phyloP scores from a whole-genome alignment of 2,113 vertebrate species.

The Azemiops feae region DNA sequence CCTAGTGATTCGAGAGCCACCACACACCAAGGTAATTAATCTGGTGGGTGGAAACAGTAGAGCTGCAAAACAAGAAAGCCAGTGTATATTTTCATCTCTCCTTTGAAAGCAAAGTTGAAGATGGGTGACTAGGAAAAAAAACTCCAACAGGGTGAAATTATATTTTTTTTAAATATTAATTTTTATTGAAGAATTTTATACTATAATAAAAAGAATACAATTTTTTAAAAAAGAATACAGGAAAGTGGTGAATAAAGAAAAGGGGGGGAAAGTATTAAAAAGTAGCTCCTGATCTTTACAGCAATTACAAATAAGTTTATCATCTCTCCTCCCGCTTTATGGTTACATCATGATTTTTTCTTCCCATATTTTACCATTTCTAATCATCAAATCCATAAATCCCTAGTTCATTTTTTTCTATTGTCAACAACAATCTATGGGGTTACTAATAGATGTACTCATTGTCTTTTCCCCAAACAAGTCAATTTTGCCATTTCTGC shows the following conservation, averaged over 20 bases:
- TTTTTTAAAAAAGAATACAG: background rate
- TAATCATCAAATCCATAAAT: background rate
- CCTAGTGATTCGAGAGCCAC: conserved; percentile 1
- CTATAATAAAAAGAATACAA: background rate
- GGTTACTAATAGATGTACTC: background rate
- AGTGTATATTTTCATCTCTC: conserved; percentile 25
- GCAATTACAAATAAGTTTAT: background rate
- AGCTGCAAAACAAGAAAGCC: conserved; percentile 43
- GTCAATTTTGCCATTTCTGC: background rate
- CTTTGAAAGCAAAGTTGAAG: conserved; percentile 4
- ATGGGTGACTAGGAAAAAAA: background rate
- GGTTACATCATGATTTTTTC: background rate
- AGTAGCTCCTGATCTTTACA: background rate
- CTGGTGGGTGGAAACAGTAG: conserved; percentile 37
- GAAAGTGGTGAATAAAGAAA: background rate
- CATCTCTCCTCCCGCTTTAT: background rate
- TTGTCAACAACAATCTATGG: background rate
- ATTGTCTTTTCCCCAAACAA: background rate
- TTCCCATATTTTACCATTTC: background rate
- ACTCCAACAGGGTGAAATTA: background rate
- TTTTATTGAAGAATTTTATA: background rate
- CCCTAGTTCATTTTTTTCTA: background rate
- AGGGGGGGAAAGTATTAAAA: background rate
- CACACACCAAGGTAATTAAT: conserved; percentile 46
- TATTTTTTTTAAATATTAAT: background rate